phyloP scores from a whole-genome alignment of 2,113 vertebrate genomes.

The Physeter macrocephalus region DNA sequence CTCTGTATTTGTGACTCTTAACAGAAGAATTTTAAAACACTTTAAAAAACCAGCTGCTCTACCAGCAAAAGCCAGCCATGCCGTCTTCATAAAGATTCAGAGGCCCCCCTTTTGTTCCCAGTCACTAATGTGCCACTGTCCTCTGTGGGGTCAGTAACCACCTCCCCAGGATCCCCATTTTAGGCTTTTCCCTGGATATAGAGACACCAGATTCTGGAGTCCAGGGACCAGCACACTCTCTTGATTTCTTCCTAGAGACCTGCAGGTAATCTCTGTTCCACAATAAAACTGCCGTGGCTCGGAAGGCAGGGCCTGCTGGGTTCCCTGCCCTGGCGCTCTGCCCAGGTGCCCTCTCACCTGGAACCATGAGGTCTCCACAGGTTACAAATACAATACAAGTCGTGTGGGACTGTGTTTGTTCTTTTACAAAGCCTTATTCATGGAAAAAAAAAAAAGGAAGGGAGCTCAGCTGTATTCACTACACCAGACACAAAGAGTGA shows the following conservation, averaged over 20 bases:
- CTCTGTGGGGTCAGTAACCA: neutral
- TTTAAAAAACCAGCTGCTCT: neutral
- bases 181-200: neutral
- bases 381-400: neutral
- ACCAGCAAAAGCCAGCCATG: neutral
- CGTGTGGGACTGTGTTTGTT: neutral
- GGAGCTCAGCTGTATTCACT: neutral
- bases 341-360: neutral
- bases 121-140: no score
- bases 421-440: neutral
- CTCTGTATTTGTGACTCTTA: neutral
- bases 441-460: neutral
- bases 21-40: neutral
- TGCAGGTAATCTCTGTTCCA: neutral
- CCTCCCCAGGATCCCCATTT: neutral
- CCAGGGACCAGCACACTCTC: neutral
- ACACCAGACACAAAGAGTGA: neutral
- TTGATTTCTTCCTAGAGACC: neutral
- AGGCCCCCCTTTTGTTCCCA: neutral
- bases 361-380: neutral
- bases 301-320: neutral
- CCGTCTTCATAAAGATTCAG: neutral
- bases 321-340: no score
- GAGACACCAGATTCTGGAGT: neutral
- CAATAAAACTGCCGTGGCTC: accelerated